phyloP scores from a whole-genome alignment of 2,888 invertebrate genomes.

The Leptopterna dolabrata region DNA sequence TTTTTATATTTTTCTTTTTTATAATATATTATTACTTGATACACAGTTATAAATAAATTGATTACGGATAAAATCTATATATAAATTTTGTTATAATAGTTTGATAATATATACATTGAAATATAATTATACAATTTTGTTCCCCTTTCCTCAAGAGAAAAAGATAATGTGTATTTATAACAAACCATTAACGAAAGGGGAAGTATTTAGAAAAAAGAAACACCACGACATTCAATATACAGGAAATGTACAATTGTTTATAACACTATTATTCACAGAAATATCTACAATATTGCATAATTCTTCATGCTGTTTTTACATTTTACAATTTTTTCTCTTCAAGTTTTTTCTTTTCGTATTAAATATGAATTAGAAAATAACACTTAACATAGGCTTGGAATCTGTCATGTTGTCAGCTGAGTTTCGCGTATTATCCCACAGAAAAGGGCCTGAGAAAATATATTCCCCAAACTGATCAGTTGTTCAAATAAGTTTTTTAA shows the following conservation, averaged over 20 bases:
- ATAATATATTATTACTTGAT: not conserved
- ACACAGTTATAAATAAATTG: slow-evolving; percentile 29
- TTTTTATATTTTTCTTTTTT: slow-evolving; percentile 11
- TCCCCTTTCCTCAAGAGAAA: slow-evolving; percentile 5
- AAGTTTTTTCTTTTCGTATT: slow-evolving; percentile 2
- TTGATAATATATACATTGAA: slow-evolving; percentile 21
- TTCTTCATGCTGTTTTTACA: slow-evolving; percentile 12
- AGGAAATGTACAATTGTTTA: slow-evolving; percentile 32
- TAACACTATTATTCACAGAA: slow-evolving; percentile 33
- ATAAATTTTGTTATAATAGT: not conserved
- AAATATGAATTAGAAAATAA: not conserved
- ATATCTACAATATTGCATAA: slow-evolving; percentile 26
- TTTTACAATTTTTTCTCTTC: slow-evolving; percentile 18
- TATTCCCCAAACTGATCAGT: not conserved
- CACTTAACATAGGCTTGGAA: not conserved
- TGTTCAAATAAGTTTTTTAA: not conserved
- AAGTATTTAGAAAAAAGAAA: not conserved
- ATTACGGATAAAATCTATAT: not conserved
- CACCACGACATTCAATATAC: slow-evolving; percentile 33
- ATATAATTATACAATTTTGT: slow-evolving; percentile 25
- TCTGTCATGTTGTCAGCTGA: slow-evolving; percentile 24
- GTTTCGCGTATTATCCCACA: not conserved
- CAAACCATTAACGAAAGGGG: not conserved
- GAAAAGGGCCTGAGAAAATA: not conserved
- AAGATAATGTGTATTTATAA: not conserved